Percentiles rank a stretch among this genome's conserved stretches.
These are phyloP conservation scores for Porites evermanni DNA, from an alignment of 92 coral and sea anemone species.

Conservation along the genomic window DNA sequence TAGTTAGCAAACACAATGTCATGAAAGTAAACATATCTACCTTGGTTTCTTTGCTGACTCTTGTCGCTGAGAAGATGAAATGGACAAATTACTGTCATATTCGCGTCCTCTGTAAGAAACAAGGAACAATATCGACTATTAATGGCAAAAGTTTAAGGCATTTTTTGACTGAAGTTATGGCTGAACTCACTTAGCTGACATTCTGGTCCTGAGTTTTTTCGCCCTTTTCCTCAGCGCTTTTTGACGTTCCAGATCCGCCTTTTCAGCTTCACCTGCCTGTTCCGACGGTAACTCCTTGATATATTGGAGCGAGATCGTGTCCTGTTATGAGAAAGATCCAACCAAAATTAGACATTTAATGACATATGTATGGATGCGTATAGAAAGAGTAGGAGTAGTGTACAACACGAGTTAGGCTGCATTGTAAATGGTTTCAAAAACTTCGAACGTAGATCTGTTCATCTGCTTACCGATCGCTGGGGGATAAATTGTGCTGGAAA, in stretches of 20 bases:
- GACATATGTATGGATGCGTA: too few species aligned
- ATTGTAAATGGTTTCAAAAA: too few species aligned
- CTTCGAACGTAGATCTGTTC: too few species aligned
- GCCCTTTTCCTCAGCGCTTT: constrained; percentile 95
- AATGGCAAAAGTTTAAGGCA: background rate
- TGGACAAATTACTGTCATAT: constrained; percentile 86
- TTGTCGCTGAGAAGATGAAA: constrained; percentile 72
- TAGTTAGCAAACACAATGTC: background rate
- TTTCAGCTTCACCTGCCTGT: constrained; percentile 80
- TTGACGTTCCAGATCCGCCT: constrained; percentile 87
- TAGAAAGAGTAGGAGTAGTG: too few species aligned
- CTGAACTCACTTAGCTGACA: constrained; percentile 90
- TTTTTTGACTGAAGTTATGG: background rate
- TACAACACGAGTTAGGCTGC: too few species aligned
- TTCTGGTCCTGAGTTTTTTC: constrained; percentile 93
- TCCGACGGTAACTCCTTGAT: constrained; percentile 93
- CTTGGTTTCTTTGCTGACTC: constrained; percentile 91
- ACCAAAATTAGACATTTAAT: background rate
- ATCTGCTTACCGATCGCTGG: too few species aligned
- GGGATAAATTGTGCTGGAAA: too few species aligned
- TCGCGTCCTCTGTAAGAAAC: constrained; percentile 83
- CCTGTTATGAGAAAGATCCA: constrained; percentile 51
- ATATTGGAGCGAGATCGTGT: constrained; percentile 87
- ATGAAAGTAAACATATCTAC: constrained; percentile 23
- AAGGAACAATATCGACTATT: background rate